Evolutionary conservation across 2,888 invertebrate species (phyloP).

Genomic region (Amphipyra tragopoginis): DNA sequence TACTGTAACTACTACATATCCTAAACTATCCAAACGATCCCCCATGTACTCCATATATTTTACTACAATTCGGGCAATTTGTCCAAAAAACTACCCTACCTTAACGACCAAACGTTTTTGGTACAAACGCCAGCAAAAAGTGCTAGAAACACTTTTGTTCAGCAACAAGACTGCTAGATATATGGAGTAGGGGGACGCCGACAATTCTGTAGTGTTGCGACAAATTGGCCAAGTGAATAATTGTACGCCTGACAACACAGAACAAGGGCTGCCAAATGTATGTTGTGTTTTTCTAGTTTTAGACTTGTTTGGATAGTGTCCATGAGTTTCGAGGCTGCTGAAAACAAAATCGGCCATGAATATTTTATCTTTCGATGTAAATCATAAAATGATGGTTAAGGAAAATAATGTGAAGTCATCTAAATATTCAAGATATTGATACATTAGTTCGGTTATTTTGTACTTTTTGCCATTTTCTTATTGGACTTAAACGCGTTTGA

Average conservation of each 20-base stretch:
- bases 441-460: too few relatives aligned
- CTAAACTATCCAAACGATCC: constrained; percentile 2
- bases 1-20: constrained; percentile 6
- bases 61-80: constrained; percentile 33
- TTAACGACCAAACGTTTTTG: constrained; percentile 52
- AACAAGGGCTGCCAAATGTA: constrained; percentile 34
- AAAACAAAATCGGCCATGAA: too few relatives aligned
- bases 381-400: too few relatives aligned
- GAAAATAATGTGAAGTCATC: too few relatives aligned
- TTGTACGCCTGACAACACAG: constrained; percentile 41
- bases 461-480: too few relatives aligned
- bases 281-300: constrained; percentile 4
- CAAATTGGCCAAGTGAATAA: constrained; percentile 68
- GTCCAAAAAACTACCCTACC: constrained; percentile 48
- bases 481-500: too few relatives aligned
- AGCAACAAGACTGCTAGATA: constrained; percentile 45
- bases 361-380: too few relatives aligned
- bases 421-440: too few relatives aligned
- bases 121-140: constrained; percentile 40
- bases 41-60: constrained; percentile 25
- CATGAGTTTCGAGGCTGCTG: too few relatives aligned
- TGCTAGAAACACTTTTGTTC: constrained; percentile 53
- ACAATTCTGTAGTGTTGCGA: constrained; percentile 63
- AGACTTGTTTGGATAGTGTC: neutral
- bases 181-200: constrained; percentile 34